Conservation (phyloP, 2,797 vertebrate genomes). For the Alosa sapidissima region DNA sequence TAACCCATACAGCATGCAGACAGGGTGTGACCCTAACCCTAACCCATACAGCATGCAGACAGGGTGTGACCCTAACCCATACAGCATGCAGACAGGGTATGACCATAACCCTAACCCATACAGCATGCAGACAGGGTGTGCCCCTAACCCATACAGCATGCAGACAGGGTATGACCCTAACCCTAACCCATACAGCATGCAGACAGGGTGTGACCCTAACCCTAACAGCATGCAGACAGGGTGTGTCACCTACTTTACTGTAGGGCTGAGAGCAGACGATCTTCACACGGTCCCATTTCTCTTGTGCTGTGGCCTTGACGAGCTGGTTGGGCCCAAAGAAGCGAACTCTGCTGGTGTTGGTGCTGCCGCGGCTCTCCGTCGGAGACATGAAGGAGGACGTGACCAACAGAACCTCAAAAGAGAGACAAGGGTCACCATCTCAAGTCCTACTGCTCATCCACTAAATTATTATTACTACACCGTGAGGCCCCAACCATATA, state of each 20-base stretch:
- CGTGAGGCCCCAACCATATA: background rate
- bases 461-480: background rate
- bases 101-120: too few relatives aligned
- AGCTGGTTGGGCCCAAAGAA: constrained; percentile 83
- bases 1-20: too few relatives aligned
- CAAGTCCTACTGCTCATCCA: background rate
- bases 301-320: constrained; percentile 80
- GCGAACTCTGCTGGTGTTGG: constrained; percentile 81
- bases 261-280: constrained; percentile 89
- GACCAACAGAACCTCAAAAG: constrained; percentile 82
- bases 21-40: too few relatives aligned
- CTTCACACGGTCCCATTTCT: constrained; percentile 89
- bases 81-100: too few relatives aligned
- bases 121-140: too few relatives aligned
- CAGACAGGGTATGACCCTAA: too few relatives aligned
- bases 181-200: too few relatives aligned
- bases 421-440: background rate
- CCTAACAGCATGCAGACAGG: too few relatives aligned
- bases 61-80: too few relatives aligned
- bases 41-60: too few relatives aligned
- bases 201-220: too few relatives aligned
- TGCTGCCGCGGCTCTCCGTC: constrained; percentile 82
- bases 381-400: constrained; percentile 93
- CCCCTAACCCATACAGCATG: too few relatives aligned
- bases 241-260: constrained; percentile 74